A percentile compares a stretch with the other conserved stretches of the same genome.
Evolutionary conservation across 1,140 invertebrate genomes (phyloP).

Genomic region (Epicauta chinensis): DNA sequence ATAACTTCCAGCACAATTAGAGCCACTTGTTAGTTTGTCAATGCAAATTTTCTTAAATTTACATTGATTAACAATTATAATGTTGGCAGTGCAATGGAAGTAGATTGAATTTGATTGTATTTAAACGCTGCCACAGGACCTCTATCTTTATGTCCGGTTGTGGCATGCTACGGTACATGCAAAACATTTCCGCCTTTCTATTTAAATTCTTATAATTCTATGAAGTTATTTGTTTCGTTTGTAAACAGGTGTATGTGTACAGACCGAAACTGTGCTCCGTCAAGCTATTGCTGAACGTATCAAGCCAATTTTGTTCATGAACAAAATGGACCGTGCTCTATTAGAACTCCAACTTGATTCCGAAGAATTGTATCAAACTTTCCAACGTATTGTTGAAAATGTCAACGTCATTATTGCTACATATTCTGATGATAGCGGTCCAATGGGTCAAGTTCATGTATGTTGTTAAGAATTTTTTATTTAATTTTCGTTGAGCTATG

Average conservation of each 20-base stretch:
- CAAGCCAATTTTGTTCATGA: conserved; percentile 99
- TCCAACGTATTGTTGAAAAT: conserved; percentile 99
- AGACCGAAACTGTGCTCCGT: conserved; percentile 97
- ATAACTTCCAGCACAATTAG: conserved; percentile 47
- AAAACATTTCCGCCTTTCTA: conserved; percentile 36
- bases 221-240: neutral
- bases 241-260: conserved; percentile 92
- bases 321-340: conserved; percentile 99
- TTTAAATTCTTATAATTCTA: neutral
- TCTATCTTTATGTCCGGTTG: conserved; percentile 60
- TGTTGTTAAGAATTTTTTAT: conserved; percentile 36
- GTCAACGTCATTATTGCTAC: conserved; percentile 99
- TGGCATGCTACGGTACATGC: conserved; percentile 48
- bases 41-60: conserved; percentile 15
- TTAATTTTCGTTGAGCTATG: neutral
- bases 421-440: conserved; percentile 94
- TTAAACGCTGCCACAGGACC: conserved; percentile 57
- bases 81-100: conserved; percentile 50
- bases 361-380: conserved; percentile 98
- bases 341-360: conserved; percentile 91
- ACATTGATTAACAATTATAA: conserved; percentile 35
- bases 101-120: conserved; percentile 40
- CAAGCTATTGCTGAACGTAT: conserved; percentile 99
- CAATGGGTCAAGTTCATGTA: conserved; percentile 97
- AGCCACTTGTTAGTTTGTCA: conserved; percentile 43